A percentile compares a stretch with the other conserved stretches of the same genome.
Evolutionary conservation across 2,888 invertebrate genomes (phyloP).

Genomic region (Oscheius sp.): DNA sequence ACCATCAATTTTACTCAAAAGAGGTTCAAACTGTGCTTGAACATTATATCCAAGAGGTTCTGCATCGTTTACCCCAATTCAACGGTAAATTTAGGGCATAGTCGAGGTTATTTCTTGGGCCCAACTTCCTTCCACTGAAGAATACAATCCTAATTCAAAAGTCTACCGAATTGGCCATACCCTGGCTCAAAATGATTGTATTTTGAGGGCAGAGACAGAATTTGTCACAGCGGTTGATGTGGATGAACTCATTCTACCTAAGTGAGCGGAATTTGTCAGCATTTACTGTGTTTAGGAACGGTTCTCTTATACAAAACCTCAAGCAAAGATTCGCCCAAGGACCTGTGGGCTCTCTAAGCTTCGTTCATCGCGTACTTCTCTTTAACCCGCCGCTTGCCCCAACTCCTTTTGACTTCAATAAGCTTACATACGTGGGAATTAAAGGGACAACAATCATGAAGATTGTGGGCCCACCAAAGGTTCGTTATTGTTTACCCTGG

Average conservation of each 20-base stretch:
- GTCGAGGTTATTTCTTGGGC: slow-evolving; percentile 41
- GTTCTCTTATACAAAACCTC: neutral
- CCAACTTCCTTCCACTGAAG: slow-evolving; percentile 29
- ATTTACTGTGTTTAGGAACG: neutral
- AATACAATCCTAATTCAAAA: slow-evolving; percentile 42
- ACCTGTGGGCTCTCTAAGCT: slow-evolving; percentile 8
- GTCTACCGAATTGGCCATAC: slow-evolving; percentile 58
- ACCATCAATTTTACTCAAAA: slow-evolving; percentile 50
- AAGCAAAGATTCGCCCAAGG: neutral
- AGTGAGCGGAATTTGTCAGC: too few species aligned
- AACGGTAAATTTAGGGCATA: slow-evolving; percentile 29
- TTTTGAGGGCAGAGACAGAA: slow-evolving; percentile 44
- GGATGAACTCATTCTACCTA: slow-evolving; percentile 51
- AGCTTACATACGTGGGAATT: slow-evolving; percentile 15
- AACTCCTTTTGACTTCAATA: slow-evolving; percentile 8
- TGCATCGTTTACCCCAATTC: too few species aligned
- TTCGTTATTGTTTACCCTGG: slow-evolving; percentile 1
- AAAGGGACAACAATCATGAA: slow-evolving; percentile 6
- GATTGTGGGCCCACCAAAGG: slow-evolving; percentile 30
- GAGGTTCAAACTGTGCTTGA: slow-evolving; percentile 44
- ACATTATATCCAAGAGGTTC: slow-evolving; percentile 41
- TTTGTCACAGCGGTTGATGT: slow-evolving; percentile 55
- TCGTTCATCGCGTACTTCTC: slow-evolving; percentile 21
- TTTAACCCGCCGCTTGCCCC: slow-evolving; percentile 23
- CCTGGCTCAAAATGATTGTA: slow-evolving; percentile 57